Evolutionary conservation across 1,140 invertebrate species (phyloP), one percentile per base, ranked within the genome.

Genomic region (Ceratina australensis): DNA sequence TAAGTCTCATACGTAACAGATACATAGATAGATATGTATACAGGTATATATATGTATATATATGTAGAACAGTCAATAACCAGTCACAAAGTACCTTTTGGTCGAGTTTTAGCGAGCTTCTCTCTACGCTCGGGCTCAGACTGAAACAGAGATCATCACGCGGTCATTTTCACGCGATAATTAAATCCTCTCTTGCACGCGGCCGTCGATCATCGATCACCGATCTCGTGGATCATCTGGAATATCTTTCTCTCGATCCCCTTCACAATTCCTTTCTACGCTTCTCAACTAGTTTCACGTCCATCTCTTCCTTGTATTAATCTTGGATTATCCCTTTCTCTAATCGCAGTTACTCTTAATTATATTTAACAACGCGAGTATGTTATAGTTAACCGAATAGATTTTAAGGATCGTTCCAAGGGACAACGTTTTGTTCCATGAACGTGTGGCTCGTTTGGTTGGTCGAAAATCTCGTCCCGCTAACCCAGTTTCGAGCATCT

Each of bases 111-210:
- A 91, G 89, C 90, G 89, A 92, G 89, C 89, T 91, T 92, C 91
- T 91, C 89, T 92, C 88, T 90, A 92, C 88, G 87, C 91, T 92
- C 89, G 89, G 91, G 91, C 88, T 92, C 91, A 91, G 88, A 92
- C 92, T 92, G 92, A 92, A 92, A 92, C 92, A 92, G 89, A 92
- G 89, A 92, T 92, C 87, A 91, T 92, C 88, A 91, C 90, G 89
- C 88, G 33, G 88, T 89, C 88, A 92, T 92, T 91, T 84, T 83
- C 67, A 83, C 90, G 88, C 90, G 87, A 90, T 82, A 89, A 90
- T 89, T 88, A 84, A 15, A n/a, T 15, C 89, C 33, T 42, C 33
- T 42, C 80, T 88, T 84, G 82, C 80, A 78, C 84, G 56, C 28
- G 33, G 28, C 77, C 72, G 83, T 24, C 59, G 20, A 24, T 24